Conservation (phyloP, 1,140 invertebrate species). For the Hermetia illucens region DNA sequence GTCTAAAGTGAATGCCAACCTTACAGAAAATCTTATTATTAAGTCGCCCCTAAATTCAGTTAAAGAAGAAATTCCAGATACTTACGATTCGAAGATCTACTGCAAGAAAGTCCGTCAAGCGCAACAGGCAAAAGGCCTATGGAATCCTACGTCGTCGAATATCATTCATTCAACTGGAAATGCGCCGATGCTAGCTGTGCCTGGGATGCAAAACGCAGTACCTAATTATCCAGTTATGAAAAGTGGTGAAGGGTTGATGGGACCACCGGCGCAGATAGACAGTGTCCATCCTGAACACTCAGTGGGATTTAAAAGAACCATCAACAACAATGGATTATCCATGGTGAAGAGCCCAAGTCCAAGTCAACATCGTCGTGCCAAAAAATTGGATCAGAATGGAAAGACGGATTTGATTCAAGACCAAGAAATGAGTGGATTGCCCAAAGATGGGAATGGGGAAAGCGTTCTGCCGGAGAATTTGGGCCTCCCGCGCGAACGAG, state of each 20-base stretch:
- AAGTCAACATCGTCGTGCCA: neutral
- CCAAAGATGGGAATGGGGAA: no score
- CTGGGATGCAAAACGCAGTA: neutral
- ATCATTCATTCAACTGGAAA: conserved; percentile 4
- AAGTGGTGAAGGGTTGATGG: conserved; percentile 22
- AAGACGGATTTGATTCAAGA: conserved; percentile 1
- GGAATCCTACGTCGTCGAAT: conserved; percentile 11
- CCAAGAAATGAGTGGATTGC: conserved; percentile 3
- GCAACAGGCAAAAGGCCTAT: conserved; percentile 27
- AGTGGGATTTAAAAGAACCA: no score
- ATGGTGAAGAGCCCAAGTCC: conserved; percentile 17
- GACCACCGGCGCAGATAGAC: conserved; percentile 20
- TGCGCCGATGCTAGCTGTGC: neutral
- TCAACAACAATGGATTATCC: conserved; percentile 7
- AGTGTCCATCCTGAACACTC: no score
- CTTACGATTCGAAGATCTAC: conserved; percentile 24
- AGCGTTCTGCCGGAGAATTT: conserved; percentile 20
- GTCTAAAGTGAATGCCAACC: neutral
- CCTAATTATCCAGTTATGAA: neutral
- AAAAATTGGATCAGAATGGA: neutral
- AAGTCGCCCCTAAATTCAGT: conserved; percentile 7
- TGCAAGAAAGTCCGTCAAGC: conserved; percentile 29
- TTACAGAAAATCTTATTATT: conserved; percentile 1
- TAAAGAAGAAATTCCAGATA: conserved; percentile 22
- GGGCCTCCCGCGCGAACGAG: conserved; percentile 37